Evolutionary conservation across 2,888 invertebrate genomes (phyloP).

Genomic region (Melolontha melolontha): DNA sequence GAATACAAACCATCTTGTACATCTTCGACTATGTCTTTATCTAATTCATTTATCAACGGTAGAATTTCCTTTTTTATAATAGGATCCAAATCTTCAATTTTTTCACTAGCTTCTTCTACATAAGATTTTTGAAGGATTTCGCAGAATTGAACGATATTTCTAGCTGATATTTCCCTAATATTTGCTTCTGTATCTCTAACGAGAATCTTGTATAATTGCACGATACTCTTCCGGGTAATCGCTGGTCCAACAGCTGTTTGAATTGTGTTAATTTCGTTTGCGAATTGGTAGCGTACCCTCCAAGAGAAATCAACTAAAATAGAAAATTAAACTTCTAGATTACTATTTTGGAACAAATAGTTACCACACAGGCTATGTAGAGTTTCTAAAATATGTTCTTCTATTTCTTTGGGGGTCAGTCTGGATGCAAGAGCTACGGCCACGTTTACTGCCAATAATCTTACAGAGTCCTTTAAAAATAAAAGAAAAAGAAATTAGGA

Average conservation of each 20-base stretch:
- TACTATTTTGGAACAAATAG: not conserved
- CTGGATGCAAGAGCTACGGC: conserved; percentile 53
- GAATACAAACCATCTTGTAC: conserved; percentile 57
- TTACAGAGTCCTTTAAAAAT: conserved; percentile 57
- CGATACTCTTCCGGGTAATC: conserved; percentile 52
- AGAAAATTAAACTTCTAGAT: not conserved
- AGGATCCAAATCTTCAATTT: conserved; percentile 55
- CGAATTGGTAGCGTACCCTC: conserved; percentile 57
- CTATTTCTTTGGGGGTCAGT: conserved; percentile 54
- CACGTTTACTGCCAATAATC: conserved; percentile 49
- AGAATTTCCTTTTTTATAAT: conserved; percentile 56
- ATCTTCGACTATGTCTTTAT: conserved; percentile 54
- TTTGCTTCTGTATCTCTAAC: conserved; percentile 55
- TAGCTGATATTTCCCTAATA: conserved; percentile 56
- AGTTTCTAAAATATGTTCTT: conserved; percentile 56
- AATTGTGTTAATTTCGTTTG: conserved; percentile 54
- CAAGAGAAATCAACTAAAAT: conserved; percentile 58
- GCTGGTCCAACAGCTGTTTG: conserved; percentile 52
- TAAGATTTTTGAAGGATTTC: conserved; percentile 54
- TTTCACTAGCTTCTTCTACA: conserved; percentile 38
- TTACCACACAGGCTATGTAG: conserved; percentile 53
- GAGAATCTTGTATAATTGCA: conserved; percentile 56
- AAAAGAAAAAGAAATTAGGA: not conserved
- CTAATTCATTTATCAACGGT: conserved; percentile 54
- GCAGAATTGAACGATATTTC: conserved; percentile 56